phyloP scores from a whole-genome alignment of 2,888 invertebrate genomes.

The Zygogramma bicolorata region DNA sequence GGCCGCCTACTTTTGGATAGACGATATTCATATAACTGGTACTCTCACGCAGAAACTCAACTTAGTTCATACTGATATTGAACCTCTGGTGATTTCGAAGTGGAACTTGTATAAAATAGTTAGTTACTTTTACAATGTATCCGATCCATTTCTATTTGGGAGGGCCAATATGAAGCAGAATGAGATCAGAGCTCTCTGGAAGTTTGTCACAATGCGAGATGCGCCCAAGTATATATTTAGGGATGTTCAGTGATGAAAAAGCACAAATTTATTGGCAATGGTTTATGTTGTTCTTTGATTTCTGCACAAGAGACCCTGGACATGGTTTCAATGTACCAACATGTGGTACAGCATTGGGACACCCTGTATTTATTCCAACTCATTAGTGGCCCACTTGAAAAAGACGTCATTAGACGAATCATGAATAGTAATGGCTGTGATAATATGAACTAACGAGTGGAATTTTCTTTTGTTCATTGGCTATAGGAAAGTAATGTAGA shows the following conservation, averaged over 20 bases:
- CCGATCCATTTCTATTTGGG: constrained; percentile 69
- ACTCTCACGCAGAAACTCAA: constrained; percentile 71
- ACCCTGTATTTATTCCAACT: no score
- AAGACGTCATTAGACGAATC: neutral
- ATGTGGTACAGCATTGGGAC: no score
- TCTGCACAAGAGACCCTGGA: no score
- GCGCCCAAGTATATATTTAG: constrained; percentile 48
- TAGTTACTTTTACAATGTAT: constrained; percentile 42
- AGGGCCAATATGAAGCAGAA: constrained; percentile 68
- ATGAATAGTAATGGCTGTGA: neutral
- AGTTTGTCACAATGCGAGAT: constrained; percentile 58
- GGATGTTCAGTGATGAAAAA: neutral
- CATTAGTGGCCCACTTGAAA: neutral
- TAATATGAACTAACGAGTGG: neutral
- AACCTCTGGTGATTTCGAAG: constrained; percentile 47
- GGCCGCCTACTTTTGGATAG: constrained; percentile 79
- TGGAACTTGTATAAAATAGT: constrained; percentile 39
- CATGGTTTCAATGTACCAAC: no score
- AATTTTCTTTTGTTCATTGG: no score
- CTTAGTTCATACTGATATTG: constrained; percentile 69
- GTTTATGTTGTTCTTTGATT: no score
- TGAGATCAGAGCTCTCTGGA: constrained; percentile 70
- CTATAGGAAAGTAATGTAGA: no score
- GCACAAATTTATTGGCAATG: neutral
- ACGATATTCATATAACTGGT: constrained; percentile 80